A percentile compares a stretch with the other conserved stretches of the same genome.
These are phyloP conservation scores for Xiphophorus couchianus DNA, from an alignment of 2,113 vertebrate genomes.

Conservation along the genomic window DNA sequence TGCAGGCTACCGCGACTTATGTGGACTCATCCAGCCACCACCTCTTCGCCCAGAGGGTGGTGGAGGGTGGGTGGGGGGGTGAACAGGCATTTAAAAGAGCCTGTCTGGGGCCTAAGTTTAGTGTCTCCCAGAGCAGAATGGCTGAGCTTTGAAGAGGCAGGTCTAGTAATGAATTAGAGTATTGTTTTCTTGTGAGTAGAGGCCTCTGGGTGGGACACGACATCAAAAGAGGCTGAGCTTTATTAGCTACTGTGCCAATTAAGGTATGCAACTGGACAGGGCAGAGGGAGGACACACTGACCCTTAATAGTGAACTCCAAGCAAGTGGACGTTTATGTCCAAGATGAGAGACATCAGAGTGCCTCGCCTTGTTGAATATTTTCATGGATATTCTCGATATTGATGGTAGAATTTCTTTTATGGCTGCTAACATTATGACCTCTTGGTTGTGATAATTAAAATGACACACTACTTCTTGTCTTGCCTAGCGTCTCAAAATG, in stretches of 20 bases:
- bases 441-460: too few relatives aligned
- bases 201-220: conserved; percentile 74
- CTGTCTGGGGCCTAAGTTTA: conserved; percentile 68
- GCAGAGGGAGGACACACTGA: conserved; percentile 61
- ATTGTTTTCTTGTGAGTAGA: conserved; percentile 70
- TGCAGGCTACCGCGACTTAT: conserved; percentile 75
- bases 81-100: conserved; percentile 71
- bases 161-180: conserved; percentile 77
- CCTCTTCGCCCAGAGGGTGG: conserved; percentile 64
- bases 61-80: conserved; percentile 60
- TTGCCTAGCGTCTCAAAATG: too few relatives aligned
- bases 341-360: conserved; percentile 5
- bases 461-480: too few relatives aligned
- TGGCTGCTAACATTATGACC: neutral
- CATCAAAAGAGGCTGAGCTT: conserved; percentile 78
- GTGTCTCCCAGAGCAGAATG: conserved; percentile 71
- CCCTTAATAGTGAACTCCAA: conserved; percentile 38
- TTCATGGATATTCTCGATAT: neutral
- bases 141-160: conserved; percentile 75
- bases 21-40: conserved; percentile 78
- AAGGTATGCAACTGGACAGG: conserved; percentile 75
- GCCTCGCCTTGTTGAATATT: neutral
- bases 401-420: neutral
- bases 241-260: conserved; percentile 72
- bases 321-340: conserved; percentile 12